Base-by-base conservation (phyloP, 2,113 vertebrate species). In the Aplodontia rufa region DNA sequence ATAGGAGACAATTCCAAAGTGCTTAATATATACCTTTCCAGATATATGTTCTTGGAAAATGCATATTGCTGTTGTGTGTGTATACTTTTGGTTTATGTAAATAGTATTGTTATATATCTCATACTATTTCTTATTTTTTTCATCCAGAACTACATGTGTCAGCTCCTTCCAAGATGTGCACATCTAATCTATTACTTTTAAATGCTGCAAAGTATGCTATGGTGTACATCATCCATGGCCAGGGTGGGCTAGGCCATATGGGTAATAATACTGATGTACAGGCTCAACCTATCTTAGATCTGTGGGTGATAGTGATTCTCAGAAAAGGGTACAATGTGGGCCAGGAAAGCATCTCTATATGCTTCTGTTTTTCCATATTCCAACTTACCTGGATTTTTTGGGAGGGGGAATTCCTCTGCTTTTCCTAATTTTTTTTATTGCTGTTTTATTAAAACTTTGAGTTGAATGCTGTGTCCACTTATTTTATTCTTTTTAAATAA, bases 401-500 rank as follows among this genome's bases (percentile, higher is more conserved):
- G 37, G 40, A 12, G n/a, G 20, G 62, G 6, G 62, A 66, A 17
- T 37, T n/a, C 45, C 22, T 45, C 82, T 84, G 42, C 62, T 45
- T 66, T 49, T 3, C 62, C 19, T 66, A 84, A 68, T n/a, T 64
- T 62, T 64, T 62, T 42, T 62, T 60, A 24, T 84, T 84, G 84
- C 58, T 55, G 51, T 87, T 55, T 64, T 45, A 47, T 88, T 88
- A 74, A 88, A 76, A 74, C 40, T 42, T 64, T 62, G 32, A 62
- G 8, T 81, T 45, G 51, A 91, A 45, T 81, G 14, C 22, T 91
- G 42, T 81, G 64, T 81, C 37, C 20, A 81, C 71, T 91, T 69
- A 71, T 53, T 81, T 81, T 91, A 47, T 47, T 58, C 76, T 91
- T 81, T 90, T 81, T 81, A 91, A 71, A 19, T 91, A 4, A 53